Base-by-base conservation (phyloP, 1,140 invertebrate species). In the Anastrepha ludens region DNA sequence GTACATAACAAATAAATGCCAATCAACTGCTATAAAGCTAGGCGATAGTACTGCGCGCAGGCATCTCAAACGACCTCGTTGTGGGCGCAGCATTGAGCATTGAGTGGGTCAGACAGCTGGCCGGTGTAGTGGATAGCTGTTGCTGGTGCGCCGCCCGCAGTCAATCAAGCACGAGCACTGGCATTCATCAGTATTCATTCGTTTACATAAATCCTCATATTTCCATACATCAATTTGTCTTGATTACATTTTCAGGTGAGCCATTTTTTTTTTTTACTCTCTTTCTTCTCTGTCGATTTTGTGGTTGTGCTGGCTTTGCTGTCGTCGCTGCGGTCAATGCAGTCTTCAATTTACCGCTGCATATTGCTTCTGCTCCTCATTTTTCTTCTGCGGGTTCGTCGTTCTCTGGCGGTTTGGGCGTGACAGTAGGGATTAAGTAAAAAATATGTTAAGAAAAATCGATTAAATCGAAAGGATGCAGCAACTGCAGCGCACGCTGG, bases 211-310 rank as follows among this genome's bases (percentile, higher is more conserved):
- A n/a, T 47, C 15, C 15, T 74, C 41, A 47, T 44, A 47, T 74
- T 74, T 74, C 39, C 67, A 74, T 44, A 5, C 3, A 47, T 74
- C 39, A 74, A 74, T 74, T 74, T 74, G 41, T 47, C 67, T 47
- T 74, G 67, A 47, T 74, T 74, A 47, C 44, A 74, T 47, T 47
- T 74, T 44, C 13, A 74, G 67, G 41, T 74, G 41, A 8, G 11
- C 41, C 4, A 47, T 74, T 15, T 74, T 74, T 74, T 5, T 47
- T n/a, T 2, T 15, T 41, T 15, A 1, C 2, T 47, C 11, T 55
- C 11, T 11, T 55, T 29, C 29, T 29, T 29, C 29, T 29, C 29
- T 29, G 29, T 29, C 29, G 29, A 29, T 29, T 47, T 47, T 74
- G 13, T 74, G 17, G 15, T 74, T 47, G 7, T 11, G 6, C 6